phyloP scores from a whole-genome alignment of 2,888 invertebrate species.

The Papilio elwesi region DNA sequence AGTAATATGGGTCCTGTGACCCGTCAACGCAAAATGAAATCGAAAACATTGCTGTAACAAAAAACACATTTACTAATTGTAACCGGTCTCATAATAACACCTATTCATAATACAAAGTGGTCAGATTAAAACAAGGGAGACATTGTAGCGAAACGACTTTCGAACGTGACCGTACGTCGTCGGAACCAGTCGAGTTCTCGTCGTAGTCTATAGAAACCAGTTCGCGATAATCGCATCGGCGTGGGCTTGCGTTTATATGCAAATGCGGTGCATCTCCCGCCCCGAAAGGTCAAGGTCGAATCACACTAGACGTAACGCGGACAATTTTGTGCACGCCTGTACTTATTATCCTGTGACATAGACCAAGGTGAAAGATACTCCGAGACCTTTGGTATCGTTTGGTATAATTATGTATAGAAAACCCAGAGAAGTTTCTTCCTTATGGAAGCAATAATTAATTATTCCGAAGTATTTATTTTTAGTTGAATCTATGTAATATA shows the following conservation, averaged over 20 bases:
- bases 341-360: conserved; percentile 37
- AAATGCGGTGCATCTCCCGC: conserved; percentile 73
- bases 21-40: neutral
- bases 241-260: conserved; percentile 70
- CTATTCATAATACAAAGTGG: neutral
- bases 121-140: neutral
- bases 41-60: neutral
- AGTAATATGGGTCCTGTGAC: too few species aligned
- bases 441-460: too few species aligned
- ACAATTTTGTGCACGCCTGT: conserved; percentile 58
- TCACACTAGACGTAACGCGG: conserved; percentile 48
- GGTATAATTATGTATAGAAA: too few species aligned
- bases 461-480: too few species aligned
- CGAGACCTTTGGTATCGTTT: too few species aligned
- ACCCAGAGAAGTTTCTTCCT: too few species aligned
- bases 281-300: conserved; percentile 75
- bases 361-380: neutral
- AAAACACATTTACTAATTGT: neutral
- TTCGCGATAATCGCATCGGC: conserved; percentile 58
- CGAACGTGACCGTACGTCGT: conserved; percentile 52
- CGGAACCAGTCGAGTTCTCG: conserved; percentile 58
- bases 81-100: neutral
- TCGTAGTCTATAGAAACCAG: conserved; percentile 60
- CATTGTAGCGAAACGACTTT: conserved; percentile 47
- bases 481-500: too few species aligned